Percentiles rank a stretch among this genome's conserved stretches.
Conservation (phyloP, 1,140 invertebrate genomes). For the Muscidifurax raptorellus region DNA sequence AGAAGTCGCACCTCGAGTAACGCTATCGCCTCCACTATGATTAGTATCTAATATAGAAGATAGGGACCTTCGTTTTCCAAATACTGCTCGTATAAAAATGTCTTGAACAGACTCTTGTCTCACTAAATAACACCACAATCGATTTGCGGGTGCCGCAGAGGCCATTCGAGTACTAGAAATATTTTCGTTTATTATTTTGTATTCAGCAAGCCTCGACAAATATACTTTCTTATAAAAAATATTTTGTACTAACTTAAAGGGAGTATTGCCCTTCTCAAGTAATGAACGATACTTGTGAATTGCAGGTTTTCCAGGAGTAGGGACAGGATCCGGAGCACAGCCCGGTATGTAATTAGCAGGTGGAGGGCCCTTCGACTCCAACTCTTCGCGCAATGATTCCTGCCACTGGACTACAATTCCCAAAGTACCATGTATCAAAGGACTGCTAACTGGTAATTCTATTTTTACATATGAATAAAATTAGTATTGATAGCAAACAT, state of each 20-base stretch:
- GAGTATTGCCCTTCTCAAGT: conserved; percentile 95
- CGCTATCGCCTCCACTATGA: conserved; percentile 67
- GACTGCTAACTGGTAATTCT: conserved; percentile 96
- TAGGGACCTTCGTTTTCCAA: conserved; percentile 82
- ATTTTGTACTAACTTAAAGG: conserved; percentile 84
- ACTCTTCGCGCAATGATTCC: conserved; percentile 84
- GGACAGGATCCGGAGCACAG: conserved; percentile 76
- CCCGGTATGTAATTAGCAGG: conserved; percentile 90
- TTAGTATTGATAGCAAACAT: conserved; percentile 20
- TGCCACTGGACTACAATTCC: conserved; percentile 93
- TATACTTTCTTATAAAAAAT: conserved; percentile 20
- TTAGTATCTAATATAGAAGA: conserved; percentile 72
- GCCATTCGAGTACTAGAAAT: conserved; percentile 79
- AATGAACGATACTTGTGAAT: conserved; percentile 95
- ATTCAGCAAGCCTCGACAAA: background rate
- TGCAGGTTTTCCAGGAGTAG: conserved; percentile 86
- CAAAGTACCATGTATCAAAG: conserved; percentile 92
- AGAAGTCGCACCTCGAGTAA: conserved; percentile 67
- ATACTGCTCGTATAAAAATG: conserved; percentile 96
- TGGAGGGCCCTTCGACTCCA: conserved; percentile 84
- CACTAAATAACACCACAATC: conserved; percentile 96
- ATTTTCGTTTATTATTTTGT: background rate
- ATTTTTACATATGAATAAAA: conserved; percentile 37
- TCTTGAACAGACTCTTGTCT: conserved; percentile 95
- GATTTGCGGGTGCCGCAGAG: conserved; percentile 86